Base-by-base conservation (phyloP, 1,140 invertebrate species). In the Pachyrhynchus sulphureomaculatus region DNA sequence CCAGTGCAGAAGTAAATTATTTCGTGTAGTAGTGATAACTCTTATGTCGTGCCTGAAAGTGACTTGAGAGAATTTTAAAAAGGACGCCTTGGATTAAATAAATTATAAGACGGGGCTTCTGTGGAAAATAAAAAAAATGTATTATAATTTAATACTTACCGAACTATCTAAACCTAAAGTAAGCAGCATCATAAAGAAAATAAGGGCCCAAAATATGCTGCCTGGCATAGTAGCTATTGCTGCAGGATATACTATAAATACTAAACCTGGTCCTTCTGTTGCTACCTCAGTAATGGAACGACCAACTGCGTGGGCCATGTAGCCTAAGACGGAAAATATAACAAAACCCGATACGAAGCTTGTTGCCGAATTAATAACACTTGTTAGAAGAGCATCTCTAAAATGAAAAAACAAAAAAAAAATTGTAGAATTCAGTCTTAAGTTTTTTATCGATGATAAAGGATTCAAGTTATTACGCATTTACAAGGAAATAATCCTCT, bases 271-370 rank as follows among this genome's bases (percentile, higher is more conserved):
- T 2, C 93, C 93, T 77, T 92, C 91, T 0, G 89, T 91, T 0
- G 90, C 91, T 23, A 93, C 90, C 69, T 92, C 89, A 70, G 91
- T 82, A 23, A 96, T 90, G 12, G 88, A 83, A 45, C 87, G 85
- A 17, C 89, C 87, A 26, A 91, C 88, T 6, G 87, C 85, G 62
- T 90, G 84, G 0, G 95, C 91, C 95, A 98, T 98, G 77, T 97
- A 97, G 1, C 95, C 95, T 36, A 96, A 77, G 17, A 98, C 95
- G 1, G 95, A 94, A 78, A 99, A 99, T 69, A 99, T 98, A 12
- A 98, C 96, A 80, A 99, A 98, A 15, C 97, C 96, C 13, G 96
- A 93, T 8, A 99, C 76, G 77, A 99, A 97, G 69, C 94, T 97
- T 0, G 97, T 99, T 10, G 86, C 85, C 24, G 95, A 97, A 78